A percentile compares a stretch with the other conserved stretches of the same genome.
Conservation (phyloP, 2,113 vertebrate species). For the Entomyzon cyanotis region DNA sequence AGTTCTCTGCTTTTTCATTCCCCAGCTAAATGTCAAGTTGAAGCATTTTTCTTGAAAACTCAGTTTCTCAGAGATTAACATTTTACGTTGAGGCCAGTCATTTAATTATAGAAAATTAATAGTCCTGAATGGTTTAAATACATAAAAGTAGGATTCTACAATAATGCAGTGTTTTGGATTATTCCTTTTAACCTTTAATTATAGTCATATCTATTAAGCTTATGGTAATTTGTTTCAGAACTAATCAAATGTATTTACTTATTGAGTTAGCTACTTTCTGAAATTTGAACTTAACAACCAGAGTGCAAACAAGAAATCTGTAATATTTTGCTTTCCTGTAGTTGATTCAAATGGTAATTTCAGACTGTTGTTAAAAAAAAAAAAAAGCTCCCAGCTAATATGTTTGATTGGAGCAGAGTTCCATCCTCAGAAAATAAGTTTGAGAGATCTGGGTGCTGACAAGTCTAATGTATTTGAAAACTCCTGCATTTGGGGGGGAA, state of each 20-base stretch:
- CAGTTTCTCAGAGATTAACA: not conserved
- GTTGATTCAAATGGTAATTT: not conserved
- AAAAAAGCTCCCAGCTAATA: not conserved
- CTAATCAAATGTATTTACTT: not conserved
- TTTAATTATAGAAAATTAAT: constrained; percentile 28
- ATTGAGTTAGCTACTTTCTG: not conserved
- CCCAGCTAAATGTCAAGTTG: not conserved
- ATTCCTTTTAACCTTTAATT: constrained; percentile 19
- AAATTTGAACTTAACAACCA: not conserved
- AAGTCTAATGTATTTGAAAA: not conserved
- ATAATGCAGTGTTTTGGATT: not conserved
- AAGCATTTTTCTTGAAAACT: not conserved
- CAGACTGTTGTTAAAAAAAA: not conserved
- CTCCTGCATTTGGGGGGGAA: not conserved
- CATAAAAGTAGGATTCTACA: not conserved
- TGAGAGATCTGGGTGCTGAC: not conserved
- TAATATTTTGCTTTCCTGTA: not conserved
- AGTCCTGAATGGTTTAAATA: not conserved
- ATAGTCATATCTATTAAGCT: not conserved
- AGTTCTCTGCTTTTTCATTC: not conserved
- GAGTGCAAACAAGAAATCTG: not conserved
- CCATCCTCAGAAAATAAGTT: not conserved
- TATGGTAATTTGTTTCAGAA: not conserved
- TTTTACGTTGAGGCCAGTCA: not conserved
- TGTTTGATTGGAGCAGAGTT: not conserved